Base-by-base conservation (phyloP, 2,888 invertebrate genomes). In the Drosophila algonquin region DNA sequence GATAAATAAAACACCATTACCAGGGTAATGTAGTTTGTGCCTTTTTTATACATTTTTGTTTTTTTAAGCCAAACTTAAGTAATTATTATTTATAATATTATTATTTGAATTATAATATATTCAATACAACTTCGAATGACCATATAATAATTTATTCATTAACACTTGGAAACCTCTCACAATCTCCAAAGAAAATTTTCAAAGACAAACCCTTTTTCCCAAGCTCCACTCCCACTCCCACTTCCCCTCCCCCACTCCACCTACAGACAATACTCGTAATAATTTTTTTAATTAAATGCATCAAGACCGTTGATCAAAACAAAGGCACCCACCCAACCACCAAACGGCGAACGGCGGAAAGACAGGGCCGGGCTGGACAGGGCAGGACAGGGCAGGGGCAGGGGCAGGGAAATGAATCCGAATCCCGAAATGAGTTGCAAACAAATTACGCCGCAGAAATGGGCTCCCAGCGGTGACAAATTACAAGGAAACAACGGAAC, bases 381-480 rank as follows among this genome's bases (percentile, higher is more conserved):
- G 24, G 3, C 24, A 24, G 24, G 24, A 1, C 4, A 5, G 24
- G 24, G 5, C 24, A 24, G 24, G 4, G 24, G 24, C 24, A 21
- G 53, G 47, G 45, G 55, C 61, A 63, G 59, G 64, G 62, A 72
- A 74, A 73, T 59, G 73, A 81, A 75, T 77, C 63, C 68, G 73
- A 81, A 75, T 77, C 63, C 68, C 77, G 52, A 80, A 89, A 81
- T 80, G 79, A 79, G 83, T 76, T 81, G 78, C 79, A 81, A 90
- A 89, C 78, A 87, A 87, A 89, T 90, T 83, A 81, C 82, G 86
- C 80, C 81, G 81, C 87, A 80, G 85, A 86, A 85, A 79, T 77
- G 87, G 77, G 79, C 84, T 87, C 86, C 88, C 40, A 86, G 84
- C 87, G 69, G 85, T 80, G 89, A 89, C 90, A 90, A 90, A 90